Conservation (phyloP, 2,888 invertebrate species). For the Thumatha senex region DNA sequence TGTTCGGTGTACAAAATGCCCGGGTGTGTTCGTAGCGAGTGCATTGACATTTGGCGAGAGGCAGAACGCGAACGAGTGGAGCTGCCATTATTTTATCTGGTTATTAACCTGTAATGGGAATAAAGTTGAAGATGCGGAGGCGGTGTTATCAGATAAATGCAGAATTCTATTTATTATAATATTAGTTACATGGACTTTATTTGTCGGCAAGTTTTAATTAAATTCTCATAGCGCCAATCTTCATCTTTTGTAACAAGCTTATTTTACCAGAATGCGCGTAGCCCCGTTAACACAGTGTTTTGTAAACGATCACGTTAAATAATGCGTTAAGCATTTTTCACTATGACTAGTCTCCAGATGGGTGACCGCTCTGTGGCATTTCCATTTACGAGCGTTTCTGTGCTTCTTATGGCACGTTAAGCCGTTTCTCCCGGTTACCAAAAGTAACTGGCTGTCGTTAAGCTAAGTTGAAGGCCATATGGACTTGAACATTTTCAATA, state of each 20-base stretch:
- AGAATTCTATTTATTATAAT: constrained; percentile 8
- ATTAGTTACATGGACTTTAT: background rate
- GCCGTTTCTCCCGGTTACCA: too few species aligned
- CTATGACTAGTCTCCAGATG: too few species aligned
- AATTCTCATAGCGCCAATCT: background rate
- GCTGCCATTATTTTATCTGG: constrained; percentile 47
- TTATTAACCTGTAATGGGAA: constrained; percentile 45
- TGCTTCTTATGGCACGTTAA: too few species aligned
- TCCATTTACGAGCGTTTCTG: too few species aligned
- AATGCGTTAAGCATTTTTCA: too few species aligned
- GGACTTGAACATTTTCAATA: too few species aligned
- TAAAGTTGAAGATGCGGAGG: constrained; percentile 30
- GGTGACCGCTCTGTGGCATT: too few species aligned
- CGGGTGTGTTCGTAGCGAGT: constrained; percentile 42
- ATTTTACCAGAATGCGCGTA: too few species aligned
- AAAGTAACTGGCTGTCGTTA: too few species aligned
- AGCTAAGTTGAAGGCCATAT: too few species aligned
- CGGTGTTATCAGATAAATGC: constrained; percentile 33
- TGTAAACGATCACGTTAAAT: too few species aligned
- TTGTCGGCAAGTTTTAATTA: background rate
- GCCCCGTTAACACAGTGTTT: too few species aligned
- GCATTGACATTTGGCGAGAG: constrained; percentile 51
- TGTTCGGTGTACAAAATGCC: constrained; percentile 38
- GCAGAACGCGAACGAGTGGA: constrained; percentile 31
- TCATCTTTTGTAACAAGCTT: background rate